Evolutionary conservation across 2,888 invertebrate species (phyloP).

Genomic region (Netelia melanura): DNA sequence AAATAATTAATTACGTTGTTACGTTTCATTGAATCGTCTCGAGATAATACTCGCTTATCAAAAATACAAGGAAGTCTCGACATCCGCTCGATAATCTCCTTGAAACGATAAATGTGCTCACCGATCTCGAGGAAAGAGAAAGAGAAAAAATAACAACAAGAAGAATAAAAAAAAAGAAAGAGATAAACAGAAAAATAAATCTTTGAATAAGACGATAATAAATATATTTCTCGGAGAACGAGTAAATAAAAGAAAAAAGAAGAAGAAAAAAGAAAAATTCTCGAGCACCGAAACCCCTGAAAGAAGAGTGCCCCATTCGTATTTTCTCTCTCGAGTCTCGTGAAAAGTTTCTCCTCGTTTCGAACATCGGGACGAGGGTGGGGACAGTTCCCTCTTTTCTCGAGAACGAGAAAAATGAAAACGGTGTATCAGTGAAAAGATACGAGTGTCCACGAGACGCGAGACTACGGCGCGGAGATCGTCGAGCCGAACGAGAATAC

Average conservation of each 20-base stretch:
- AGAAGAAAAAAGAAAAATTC: too few relatives aligned
- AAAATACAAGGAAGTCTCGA: too few relatives aligned
- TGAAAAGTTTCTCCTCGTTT: not conserved
- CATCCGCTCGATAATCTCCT: not conserved
- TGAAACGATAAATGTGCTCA: not conserved
- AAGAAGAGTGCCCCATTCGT: too few relatives aligned
- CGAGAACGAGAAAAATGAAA: slow-evolving; percentile 52
- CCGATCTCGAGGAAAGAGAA: not conserved
- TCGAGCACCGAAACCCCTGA: too few relatives aligned
- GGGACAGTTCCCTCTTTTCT: slow-evolving; percentile 3
- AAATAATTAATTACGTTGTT: not conserved
- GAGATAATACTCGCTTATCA: not conserved
- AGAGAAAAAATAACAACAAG: not conserved
- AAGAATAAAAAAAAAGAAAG: not conserved
- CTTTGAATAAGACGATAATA: not conserved
- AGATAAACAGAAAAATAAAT: slow-evolving; percentile 3
- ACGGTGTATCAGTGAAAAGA: slow-evolving; percentile 51
- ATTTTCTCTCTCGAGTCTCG: not conserved
- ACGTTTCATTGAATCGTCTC: not conserved
- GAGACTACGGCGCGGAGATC: slow-evolving; percentile 46
- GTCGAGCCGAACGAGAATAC: slow-evolving; percentile 61
- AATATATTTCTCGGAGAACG: not conserved
- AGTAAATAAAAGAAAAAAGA: too few relatives aligned
- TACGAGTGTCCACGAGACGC: slow-evolving; percentile 56
- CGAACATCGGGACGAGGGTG: too few relatives aligned